Evolutionary conservation across 2,797 vertebrate genomes (phyloP).

Genomic region (Tauraco hartlaubi): DNA sequence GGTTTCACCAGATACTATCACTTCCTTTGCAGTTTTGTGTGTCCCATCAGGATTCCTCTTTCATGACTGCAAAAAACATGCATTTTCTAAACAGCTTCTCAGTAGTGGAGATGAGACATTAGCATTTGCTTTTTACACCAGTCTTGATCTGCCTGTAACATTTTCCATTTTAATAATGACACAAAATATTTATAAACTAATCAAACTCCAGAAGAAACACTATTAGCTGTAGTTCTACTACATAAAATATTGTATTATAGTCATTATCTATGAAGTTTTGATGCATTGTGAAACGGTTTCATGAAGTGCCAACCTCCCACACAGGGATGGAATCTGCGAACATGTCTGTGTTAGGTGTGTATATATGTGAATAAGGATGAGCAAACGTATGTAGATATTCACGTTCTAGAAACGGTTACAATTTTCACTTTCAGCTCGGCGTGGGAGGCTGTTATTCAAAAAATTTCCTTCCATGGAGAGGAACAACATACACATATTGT

Average conservation of each 20-base stretch:
- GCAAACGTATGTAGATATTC: conserved; percentile 21
- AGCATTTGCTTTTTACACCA: neutral
- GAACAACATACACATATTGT: neutral
- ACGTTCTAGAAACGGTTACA: conserved; percentile 13
- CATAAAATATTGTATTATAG: neutral
- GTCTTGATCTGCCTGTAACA: neutral
- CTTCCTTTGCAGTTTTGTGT: neutral
- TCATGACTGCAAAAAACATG: neutral
- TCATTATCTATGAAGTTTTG: neutral
- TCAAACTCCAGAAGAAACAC: neutral
- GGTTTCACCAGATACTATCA: neutral
- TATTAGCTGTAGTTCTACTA: neutral
- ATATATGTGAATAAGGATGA: neutral
- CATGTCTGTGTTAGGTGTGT: neutral
- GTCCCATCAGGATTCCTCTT: neutral
- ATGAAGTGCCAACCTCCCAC: neutral
- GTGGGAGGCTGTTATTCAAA: conserved; percentile 61
- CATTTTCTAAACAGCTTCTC: neutral
- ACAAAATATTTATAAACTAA: neutral
- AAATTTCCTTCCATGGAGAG: neutral
- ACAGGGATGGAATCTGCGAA: neutral
- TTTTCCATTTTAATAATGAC: neutral
- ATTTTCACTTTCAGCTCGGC: conserved; percentile 45
- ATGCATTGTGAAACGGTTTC: neutral
- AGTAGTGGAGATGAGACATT: neutral